Percentiles rank a stretch among this genome's conserved stretches.
Evolutionary conservation across 2,888 invertebrate genomes (phyloP).

Genomic region (Hyposoter dolosus): DNA sequence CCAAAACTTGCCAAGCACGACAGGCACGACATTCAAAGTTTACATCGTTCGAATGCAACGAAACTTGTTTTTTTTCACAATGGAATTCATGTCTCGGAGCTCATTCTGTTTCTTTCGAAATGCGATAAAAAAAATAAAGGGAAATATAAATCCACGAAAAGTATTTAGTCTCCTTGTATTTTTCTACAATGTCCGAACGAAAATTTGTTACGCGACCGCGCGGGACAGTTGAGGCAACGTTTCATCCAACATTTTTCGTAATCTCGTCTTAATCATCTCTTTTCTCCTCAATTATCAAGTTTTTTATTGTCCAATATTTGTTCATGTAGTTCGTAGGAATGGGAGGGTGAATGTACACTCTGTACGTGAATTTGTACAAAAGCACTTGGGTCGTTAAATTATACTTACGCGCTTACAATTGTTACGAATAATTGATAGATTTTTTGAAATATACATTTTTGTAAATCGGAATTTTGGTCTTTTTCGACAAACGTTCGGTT

Average conservation of each 20-base stretch:
- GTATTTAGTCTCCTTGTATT: too few relatives aligned
- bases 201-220: too few relatives aligned
- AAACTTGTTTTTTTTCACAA: not conserved
- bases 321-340: not conserved
- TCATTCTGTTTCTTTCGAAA: not conserved
- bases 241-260: not conserved
- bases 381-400: constrained; percentile 74
- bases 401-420: constrained; percentile 52
- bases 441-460: constrained; percentile 9
- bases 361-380: constrained; percentile 78
- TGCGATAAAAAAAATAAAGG: too few relatives aligned
- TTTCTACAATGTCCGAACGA: too few relatives aligned
- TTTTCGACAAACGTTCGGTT: not conserved
- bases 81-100: not conserved
- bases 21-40: not conserved
- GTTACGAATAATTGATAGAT: constrained; percentile 50
- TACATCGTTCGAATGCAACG: not conserved
- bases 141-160: too few relatives aligned
- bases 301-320: constrained; percentile 3
- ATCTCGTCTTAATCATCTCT: not conserved
- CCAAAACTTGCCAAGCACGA: not conserved
- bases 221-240: not conserved
- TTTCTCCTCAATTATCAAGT: not conserved
- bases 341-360: constrained; percentile 71
- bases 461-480: not conserved